Percentiles rank a stretch among this genome's conserved stretches.
Evolutionary conservation across 2,113 vertebrate species (phyloP).

Genomic region (Uria lomvia): DNA sequence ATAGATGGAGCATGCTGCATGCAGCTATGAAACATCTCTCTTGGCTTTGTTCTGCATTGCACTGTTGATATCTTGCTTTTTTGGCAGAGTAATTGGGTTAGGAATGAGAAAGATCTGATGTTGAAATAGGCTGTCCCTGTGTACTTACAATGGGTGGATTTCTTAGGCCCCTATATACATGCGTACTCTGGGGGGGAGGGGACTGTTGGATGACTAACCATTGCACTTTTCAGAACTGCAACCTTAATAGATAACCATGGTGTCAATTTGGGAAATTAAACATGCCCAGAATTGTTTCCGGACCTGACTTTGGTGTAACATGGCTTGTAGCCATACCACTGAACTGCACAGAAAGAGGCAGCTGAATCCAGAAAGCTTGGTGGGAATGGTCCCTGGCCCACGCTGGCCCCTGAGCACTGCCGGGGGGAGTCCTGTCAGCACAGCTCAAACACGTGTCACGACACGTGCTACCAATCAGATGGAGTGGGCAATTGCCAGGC

Average conservation of each 20-base stretch:
- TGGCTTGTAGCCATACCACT: background rate
- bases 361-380: background rate
- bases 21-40: background rate
- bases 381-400: background rate
- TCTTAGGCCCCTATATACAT: background rate
- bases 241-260: background rate
- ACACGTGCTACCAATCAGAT: rapidly evolving
- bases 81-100: background rate
- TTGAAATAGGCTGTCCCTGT: background rate
- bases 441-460: rapidly evolving
- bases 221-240: background rate
- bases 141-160: background rate
- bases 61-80: background rate
- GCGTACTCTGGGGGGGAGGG: rapidly evolving
- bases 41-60: background rate
- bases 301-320: background rate
- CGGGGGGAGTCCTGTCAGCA: background rate
- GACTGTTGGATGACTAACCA: background rate
- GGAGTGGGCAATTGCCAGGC: background rate
- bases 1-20: too few relatives aligned
- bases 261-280: background rate
- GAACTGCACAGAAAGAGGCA: too few relatives aligned
- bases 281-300: background rate
- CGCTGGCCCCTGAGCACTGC: background rate
- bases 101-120: background rate